These are phyloP conservation scores for Spilarctia lutea DNA, from an alignment of 2,888 invertebrate species.

Conservation along the genomic window DNA sequence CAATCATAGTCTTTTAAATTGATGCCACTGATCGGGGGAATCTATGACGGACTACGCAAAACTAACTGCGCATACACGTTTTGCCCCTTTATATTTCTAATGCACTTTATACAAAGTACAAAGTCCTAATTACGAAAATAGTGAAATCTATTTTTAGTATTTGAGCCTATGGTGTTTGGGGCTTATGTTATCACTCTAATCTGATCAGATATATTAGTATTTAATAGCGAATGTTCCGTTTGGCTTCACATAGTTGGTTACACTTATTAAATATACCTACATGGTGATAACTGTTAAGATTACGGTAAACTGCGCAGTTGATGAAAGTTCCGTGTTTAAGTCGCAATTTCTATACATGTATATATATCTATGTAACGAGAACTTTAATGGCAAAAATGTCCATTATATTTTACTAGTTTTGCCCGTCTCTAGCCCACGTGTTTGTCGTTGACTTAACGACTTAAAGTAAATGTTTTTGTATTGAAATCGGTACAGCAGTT, in stretches of 20 bases:
- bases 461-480: too few relatives aligned
- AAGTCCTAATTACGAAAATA: neutral
- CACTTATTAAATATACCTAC: neutral
- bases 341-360: neutral
- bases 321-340: neutral
- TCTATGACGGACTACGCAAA: neutral
- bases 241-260: constrained; percentile 1
- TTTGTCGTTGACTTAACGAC: too few relatives aligned
- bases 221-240: constrained; percentile 9
- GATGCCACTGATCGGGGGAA: neutral
- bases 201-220: constrained; percentile 8
- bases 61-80: too few relatives aligned
- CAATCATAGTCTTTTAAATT: too few relatives aligned
- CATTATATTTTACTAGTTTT: neutral
- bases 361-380: neutral
- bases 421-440: too few relatives aligned
- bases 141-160: neutral
- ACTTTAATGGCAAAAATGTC: neutral
- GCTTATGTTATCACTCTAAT: constrained; percentile 4
- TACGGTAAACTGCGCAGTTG: constrained; percentile 1
- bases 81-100: too few relatives aligned
- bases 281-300: neutral
- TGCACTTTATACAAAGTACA: neutral
- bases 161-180: constrained; percentile 3
- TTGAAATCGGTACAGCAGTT: too few relatives aligned